phyloP scores from a whole-genome alignment of 2,888 invertebrate species.

The Corythucha ciliata region DNA sequence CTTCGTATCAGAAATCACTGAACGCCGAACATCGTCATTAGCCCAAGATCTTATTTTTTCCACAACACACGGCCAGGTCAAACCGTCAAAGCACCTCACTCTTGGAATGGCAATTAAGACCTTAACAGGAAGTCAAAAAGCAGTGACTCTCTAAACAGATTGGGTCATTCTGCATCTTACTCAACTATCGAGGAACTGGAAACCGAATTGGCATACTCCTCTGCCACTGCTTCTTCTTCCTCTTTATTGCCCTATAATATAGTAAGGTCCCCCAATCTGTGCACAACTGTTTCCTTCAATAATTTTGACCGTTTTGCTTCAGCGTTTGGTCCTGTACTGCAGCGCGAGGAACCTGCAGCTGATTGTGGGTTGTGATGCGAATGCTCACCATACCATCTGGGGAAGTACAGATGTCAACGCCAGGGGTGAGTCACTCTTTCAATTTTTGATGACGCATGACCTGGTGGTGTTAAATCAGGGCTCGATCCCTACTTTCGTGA shows the following conservation, averaged over 20 bases:
- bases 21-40: not conserved
- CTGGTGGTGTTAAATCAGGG: no score
- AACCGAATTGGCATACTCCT: constrained; percentile 11
- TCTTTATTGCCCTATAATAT: not conserved
- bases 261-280: not conserved
- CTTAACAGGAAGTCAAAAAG: constrained; percentile 3
- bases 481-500: no score
- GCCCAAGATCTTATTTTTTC: constrained; percentile 1
- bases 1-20: not conserved
- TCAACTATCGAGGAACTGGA: constrained; percentile 1
- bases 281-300: constrained; percentile 34
- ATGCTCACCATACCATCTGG: no score
- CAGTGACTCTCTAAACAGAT: not conserved
- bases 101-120: constrained; percentile 3
- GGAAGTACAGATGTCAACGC: no score
- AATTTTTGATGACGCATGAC: no score
- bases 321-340: no score
- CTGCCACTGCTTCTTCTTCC: not conserved
- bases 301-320: constrained; percentile 38
- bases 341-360: no score
- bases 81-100: constrained; percentile 1
- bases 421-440: no score
- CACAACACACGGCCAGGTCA: constrained; percentile 4
- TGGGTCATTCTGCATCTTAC: not conserved
- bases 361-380: no score